A percentile compares a stretch with the other conserved stretches of the same genome.
Evolutionary conservation across 2,113 vertebrate genomes (phyloP).

Genomic region (Neodon shergylaensis): DNA sequence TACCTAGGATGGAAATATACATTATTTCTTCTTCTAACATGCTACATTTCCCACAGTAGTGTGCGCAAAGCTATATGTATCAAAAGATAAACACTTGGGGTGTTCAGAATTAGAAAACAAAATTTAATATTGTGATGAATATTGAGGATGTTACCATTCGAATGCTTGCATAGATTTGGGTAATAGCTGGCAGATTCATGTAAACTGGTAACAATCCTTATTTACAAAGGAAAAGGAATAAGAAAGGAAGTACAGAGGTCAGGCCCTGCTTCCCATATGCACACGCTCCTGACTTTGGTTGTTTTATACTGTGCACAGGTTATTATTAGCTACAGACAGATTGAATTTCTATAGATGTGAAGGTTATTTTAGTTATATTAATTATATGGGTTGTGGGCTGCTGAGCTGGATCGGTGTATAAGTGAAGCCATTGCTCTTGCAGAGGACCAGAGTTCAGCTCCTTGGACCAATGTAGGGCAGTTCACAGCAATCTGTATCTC

Average conservation of each 20-base stretch:
- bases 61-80: not conserved
- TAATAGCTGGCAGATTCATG: not conserved
- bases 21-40: not conserved
- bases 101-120: not conserved
- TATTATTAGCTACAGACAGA: not conserved
- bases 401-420: too few species aligned
- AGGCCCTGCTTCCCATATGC: not conserved
- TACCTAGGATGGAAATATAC: not conserved
- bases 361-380: not conserved
- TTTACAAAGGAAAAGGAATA: not conserved
- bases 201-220: not conserved
- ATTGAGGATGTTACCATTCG: not conserved
- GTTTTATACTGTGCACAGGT: not conserved
- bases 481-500: not conserved
- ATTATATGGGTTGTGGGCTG: not conserved
- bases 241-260: not conserved
- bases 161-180: not conserved
- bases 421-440: not conserved
- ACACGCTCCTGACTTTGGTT: not conserved
- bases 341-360: not conserved
- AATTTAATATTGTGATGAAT: not conserved
- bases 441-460: not conserved
- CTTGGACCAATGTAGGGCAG: not conserved
- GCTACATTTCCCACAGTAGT: constrained; percentile 3
- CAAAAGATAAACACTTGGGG: not conserved